These are phyloP conservation scores for Dryococelus australis DNA, from an alignment of 2,888 invertebrate genomes.

Conservation along the genomic window DNA sequence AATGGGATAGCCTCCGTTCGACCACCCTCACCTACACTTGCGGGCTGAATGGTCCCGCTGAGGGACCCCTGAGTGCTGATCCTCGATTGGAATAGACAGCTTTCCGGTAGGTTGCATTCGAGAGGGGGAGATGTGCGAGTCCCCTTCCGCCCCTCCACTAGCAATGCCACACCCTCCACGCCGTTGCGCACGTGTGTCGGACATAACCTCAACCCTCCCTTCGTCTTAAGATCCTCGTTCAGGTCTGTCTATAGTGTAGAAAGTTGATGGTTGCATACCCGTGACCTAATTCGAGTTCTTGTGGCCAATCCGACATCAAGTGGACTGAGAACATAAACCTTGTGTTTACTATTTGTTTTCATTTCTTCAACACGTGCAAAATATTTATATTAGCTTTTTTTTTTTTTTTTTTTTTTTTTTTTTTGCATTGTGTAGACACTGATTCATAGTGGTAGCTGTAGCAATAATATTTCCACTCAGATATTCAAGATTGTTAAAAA, in stretches of 20 bases:
- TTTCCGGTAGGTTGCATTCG: no score
- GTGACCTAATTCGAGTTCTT: neutral
- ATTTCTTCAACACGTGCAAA: no score
- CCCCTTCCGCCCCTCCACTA: neutral
- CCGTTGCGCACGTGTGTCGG: constrained; percentile 3
- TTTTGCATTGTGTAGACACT: no score
- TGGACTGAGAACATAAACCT: neutral
- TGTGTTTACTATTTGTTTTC: no score
- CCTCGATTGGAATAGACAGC: no score
- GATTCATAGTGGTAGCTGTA: no score
- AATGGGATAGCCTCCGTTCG: neutral
- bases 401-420: no score
- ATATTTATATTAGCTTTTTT: no score
- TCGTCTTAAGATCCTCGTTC: neutral
- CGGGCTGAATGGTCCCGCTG: neutral
- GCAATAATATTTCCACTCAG: no score
- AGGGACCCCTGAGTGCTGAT: neutral
- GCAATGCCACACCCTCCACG: neutral
- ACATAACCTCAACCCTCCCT: constrained; percentile 10
- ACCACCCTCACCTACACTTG: neutral
- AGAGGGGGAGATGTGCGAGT: neutral
- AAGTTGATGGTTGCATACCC: neutral
- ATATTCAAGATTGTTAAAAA: no score
- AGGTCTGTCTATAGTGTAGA: neutral
- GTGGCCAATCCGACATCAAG: neutral